Evolutionary conservation across 2,113 vertebrate genomes (phyloP).

Genomic region (Nicator chloris): DNA sequence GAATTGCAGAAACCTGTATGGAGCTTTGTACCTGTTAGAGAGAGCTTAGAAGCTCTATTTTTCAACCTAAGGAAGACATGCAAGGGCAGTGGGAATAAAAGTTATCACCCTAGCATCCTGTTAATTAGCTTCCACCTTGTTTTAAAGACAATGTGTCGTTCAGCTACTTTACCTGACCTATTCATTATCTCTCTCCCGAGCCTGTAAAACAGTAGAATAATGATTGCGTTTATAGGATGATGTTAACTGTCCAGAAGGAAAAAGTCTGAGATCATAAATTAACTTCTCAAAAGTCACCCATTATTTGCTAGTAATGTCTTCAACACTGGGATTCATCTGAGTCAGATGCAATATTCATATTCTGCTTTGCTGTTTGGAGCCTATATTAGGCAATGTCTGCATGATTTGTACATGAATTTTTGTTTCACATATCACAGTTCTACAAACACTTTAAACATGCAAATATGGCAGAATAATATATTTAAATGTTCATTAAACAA

Average conservation of each 20-base stretch:
- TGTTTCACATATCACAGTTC: background rate
- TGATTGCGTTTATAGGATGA: background rate
- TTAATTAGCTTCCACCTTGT: background rate
- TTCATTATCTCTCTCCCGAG: background rate
- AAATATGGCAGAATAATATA: background rate
- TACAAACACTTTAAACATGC: background rate
- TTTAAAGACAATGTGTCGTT: background rate
- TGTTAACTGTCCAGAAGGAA: background rate
- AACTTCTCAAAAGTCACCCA: background rate
- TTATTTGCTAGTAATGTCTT: background rate
- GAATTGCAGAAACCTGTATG: background rate
- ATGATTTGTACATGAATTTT: background rate
- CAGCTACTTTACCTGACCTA: background rate
- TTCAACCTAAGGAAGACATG: background rate
- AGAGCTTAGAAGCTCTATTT: background rate
- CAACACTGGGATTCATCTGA: background rate
- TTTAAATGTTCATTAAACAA: background rate
- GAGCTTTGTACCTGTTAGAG: background rate
- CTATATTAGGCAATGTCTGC: background rate
- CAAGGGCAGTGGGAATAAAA: background rate
- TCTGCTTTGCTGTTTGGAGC: background rate
- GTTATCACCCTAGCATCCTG: background rate
- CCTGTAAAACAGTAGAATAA: constrained; percentile 1
- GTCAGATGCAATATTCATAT: background rate
- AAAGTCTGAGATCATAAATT: background rate